phyloP scores from a whole-genome alignment of 2,888 invertebrate species.

The Drosophila anomelani region DNA sequence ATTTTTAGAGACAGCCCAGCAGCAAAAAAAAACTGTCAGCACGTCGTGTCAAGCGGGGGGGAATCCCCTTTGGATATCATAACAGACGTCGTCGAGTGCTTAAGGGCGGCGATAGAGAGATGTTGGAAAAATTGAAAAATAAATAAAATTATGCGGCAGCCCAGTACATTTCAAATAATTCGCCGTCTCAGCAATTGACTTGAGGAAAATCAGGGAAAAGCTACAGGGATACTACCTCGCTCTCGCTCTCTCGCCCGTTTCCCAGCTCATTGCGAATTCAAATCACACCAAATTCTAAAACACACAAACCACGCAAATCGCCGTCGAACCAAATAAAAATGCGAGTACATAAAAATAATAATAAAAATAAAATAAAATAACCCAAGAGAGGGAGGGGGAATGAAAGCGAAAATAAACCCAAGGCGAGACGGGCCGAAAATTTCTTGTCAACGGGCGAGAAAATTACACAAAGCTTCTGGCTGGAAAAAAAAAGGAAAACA shows the following conservation, averaged over 20 bases:
- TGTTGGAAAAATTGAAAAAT: slow-evolving; percentile 71
- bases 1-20: slow-evolving; percentile 9
- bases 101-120: slow-evolving; percentile 57
- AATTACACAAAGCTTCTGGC: slow-evolving; percentile 40
- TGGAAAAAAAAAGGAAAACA: slow-evolving; percentile 3
- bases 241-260: background rate
- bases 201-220: background rate
- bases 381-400: slow-evolving; percentile 8
- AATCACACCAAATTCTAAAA: slow-evolving; percentile 79
- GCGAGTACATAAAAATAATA: slow-evolving; percentile 77
- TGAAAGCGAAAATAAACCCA: slow-evolving; percentile 30
- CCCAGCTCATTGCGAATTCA: slow-evolving; percentile 75
- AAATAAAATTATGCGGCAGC: slow-evolving; percentile 76
- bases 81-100: slow-evolving; percentile 53
- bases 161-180: slow-evolving; percentile 64
- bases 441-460: slow-evolving; percentile 49
- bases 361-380: slow-evolving; percentile 53
- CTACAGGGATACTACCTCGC: background rate
- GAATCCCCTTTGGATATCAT: slow-evolving; percentile 46
- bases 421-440: slow-evolving; percentile 26
- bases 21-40: slow-evolving; percentile 54
- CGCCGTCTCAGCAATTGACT: slow-evolving; percentile 2
- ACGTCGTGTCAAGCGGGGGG: slow-evolving; percentile 17
- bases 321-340: slow-evolving; percentile 64
- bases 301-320: slow-evolving; percentile 70